Percentiles rank a stretch among this genome's conserved stretches.
phyloP scores from a whole-genome alignment of 2,797 vertebrate genomes.

The Acipenser oxyrinchus region DNA sequence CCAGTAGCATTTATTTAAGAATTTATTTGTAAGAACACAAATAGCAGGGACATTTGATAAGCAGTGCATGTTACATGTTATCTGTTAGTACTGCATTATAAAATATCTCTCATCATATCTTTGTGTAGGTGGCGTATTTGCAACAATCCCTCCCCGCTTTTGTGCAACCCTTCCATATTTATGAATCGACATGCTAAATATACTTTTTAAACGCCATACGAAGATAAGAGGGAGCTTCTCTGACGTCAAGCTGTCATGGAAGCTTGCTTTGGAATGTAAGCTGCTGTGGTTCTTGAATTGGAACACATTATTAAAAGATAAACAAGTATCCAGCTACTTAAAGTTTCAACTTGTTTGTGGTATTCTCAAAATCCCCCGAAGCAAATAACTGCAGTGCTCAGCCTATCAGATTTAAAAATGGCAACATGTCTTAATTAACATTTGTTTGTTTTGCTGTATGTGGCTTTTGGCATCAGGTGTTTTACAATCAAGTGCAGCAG shows the following conservation, averaged over 20 bases:
- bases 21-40: too few species aligned
- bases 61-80: too few species aligned
- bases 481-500: too few species aligned
- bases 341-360: too few species aligned
- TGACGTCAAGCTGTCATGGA: slow-evolving; percentile 12
- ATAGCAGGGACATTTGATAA: too few species aligned
- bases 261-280: slow-evolving; percentile 1
- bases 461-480: too few species aligned
- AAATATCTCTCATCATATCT: too few species aligned
- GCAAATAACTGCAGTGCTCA: background rate
- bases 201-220: background rate
- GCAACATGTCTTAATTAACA: too few species aligned
- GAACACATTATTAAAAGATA: slow-evolving; percentile 17
- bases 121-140: too few species aligned
- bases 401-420: background rate
- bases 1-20: too few species aligned
- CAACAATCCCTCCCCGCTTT: background rate
- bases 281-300: background rate
- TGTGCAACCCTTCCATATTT: background rate
- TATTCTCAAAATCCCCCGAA: background rate
- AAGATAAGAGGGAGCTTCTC: slow-evolving; percentile 5
- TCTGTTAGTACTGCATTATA: too few species aligned
- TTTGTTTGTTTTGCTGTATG: too few species aligned
- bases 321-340: background rate
- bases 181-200: slow-evolving; percentile 10